Percentiles rank a stretch among this genome's conserved stretches.
These are phyloP conservation scores for Plebejus argus DNA, from an alignment of 2,888 invertebrate species.

Conservation along the genomic window DNA sequence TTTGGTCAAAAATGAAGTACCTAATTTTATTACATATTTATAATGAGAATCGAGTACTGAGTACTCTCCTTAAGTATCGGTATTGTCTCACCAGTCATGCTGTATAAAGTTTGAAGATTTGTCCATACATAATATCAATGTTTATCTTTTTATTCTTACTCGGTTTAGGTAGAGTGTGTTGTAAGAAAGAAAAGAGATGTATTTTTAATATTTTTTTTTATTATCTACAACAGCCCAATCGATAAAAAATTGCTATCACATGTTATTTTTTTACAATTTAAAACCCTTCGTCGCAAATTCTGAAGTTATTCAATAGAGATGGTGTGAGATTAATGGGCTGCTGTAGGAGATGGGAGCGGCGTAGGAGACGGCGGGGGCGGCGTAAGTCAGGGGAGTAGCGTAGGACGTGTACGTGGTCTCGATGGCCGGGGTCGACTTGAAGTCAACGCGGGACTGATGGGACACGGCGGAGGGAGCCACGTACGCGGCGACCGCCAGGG, in stretches of 20 bases:
- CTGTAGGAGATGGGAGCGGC: constrained; percentile 44
- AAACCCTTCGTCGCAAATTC: constrained; percentile 6
- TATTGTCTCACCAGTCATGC: no score
- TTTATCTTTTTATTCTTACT: no score
- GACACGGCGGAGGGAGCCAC: constrained; percentile 54
- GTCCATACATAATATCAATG: no score
- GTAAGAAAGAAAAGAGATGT: background rate
- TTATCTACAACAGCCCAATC: constrained; percentile 25
- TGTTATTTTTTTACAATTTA: constrained; percentile 20
- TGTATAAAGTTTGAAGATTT: no score
- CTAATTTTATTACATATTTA: no score
- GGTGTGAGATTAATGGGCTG: constrained; percentile 38
- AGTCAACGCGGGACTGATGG: constrained; percentile 55
- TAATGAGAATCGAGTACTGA: no score
- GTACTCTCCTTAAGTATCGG: no score
- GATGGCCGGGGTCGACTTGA: constrained; percentile 49
- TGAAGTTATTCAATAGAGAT: constrained; percentile 38
- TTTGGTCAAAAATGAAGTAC: no score
- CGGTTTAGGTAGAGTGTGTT: no score
- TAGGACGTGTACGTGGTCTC: constrained; percentile 49
- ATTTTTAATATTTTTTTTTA: background rate
- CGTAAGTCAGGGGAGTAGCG: constrained; percentile 42
- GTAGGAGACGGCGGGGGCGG: constrained; percentile 36
- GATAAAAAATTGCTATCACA: background rate
- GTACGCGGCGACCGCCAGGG: constrained; percentile 49